Evolutionary conservation across 2,888 invertebrate species (phyloP).

Genomic region (Palloptera scutellata): DNA sequence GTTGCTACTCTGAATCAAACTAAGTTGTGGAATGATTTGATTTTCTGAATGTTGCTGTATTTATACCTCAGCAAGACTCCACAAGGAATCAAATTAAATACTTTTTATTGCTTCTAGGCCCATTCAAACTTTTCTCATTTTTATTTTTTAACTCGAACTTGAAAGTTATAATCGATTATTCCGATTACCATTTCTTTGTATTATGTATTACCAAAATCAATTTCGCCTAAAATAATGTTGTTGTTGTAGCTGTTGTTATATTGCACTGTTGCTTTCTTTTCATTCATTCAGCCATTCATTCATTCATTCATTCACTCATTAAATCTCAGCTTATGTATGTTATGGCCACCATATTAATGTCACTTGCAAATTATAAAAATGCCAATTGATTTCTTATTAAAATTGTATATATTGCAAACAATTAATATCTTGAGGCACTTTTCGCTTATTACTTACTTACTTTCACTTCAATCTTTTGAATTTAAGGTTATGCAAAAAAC

Average conservation of each 20-base stretch:
- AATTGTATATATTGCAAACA: not conserved
- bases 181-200: not conserved
- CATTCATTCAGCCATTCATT: too few relatives aligned
- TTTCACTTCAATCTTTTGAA: conserved; percentile 52
- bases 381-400: too few relatives aligned
- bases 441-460: conserved; percentile 37
- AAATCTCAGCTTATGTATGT: too few relatives aligned
- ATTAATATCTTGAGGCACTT: conserved; percentile 20
- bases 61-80: conserved; percentile 41
- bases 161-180: not conserved
- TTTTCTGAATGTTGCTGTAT: conserved; percentile 36
- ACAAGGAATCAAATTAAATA: conserved; percentile 33
- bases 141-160: conserved; percentile 26
- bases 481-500: not conserved
- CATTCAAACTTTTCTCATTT: conserved; percentile 46
- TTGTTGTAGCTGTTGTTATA: not conserved
- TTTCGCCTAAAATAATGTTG: conserved; percentile 9
- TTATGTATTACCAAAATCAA: conserved; percentile 4
- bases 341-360: conserved; percentile 46
- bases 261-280: too few relatives aligned
- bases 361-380: conserved; percentile 42
- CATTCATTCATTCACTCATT: too few relatives aligned
- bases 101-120: conserved; percentile 35
- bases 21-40: conserved; percentile 51
- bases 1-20: conserved; percentile 35